Base-by-base conservation (phyloP, 2,888 invertebrate genomes). In the Drosophila stalkeri region DNA sequence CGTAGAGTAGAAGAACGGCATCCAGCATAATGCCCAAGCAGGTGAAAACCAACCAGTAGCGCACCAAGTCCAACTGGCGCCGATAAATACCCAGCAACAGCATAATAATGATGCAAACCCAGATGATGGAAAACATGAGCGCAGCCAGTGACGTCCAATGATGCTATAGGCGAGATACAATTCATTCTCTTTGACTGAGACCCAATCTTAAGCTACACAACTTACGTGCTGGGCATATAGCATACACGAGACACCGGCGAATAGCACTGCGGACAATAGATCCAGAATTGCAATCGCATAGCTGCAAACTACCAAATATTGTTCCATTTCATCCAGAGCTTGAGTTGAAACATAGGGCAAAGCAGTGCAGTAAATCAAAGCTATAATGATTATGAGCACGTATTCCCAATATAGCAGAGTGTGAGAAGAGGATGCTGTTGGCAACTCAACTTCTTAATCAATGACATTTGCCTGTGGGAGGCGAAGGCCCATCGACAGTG, bases 321-420 rank as follows among this genome's bases (percentile, higher is more conserved):
- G 6, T 31, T 49, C 73, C 67, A 68, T 78, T 69, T 67, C 71
- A 64, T 23, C 39, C 55, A 64, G 51, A 64, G 63, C 46, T 64
- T 31, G 59, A 56, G 67, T 68, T 55, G 47, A 64, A 72, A 37
- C 44, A 16, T 33, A 47, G 27, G 64, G 46, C 69, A 51, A 72
- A 64, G 56, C 72, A 82, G 82, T 62, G 63, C 70, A 87, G 80
- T 86, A 86, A 86, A 86, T 89, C 85, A 86, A 86, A 75, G 88
- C 85, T 78, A 69, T 87, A 86, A 87, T 86, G 90, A 89, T 89
- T 82, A 85, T 87, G 82, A 85, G 88, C 88, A 86, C 88, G 89
- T 87, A 87, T 64, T 70, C 72, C 71, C 71, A 56, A 62, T 56
- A 54, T 46, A 27, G 23, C 12, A 27, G 18, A 12, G n/a, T 37